Evolutionary conservation across 2,797 vertebrate genomes (phyloP).

Genomic region (Glossophaga mutica): DNA sequence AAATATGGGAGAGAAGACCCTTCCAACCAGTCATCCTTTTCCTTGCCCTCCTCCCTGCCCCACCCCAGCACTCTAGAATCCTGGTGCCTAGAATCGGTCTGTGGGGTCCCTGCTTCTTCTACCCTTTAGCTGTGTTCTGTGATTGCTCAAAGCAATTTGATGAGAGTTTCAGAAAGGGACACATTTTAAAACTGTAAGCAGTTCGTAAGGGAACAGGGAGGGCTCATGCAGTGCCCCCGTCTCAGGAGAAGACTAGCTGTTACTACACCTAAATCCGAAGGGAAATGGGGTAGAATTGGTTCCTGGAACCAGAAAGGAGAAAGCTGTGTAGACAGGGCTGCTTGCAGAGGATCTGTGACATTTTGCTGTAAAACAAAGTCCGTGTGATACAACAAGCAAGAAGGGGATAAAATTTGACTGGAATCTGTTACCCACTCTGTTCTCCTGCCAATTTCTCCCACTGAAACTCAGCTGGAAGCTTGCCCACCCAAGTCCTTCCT

Average conservation of each 20-base stretch:
- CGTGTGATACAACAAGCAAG: not conserved
- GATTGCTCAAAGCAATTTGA: not conserved
- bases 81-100: not conserved
- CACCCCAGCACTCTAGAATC: not conserved
- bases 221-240: not conserved
- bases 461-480: not conserved
- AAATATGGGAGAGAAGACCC: not conserved
- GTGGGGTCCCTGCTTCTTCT: not conserved
- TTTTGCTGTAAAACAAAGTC: not conserved
- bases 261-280: not conserved
- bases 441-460: not conserved
- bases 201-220: not conserved
- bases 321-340: not conserved
- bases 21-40: not conserved
- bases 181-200: not conserved
- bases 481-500: not conserved
- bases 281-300: not conserved
- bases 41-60: accelerated
- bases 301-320: not conserved
- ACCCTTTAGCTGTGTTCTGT: not conserved
- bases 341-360: not conserved
- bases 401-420: not conserved
- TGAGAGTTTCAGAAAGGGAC: not conserved
- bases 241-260: not conserved
- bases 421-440: not conserved